These are phyloP conservation scores for Lagenorhynchus albirostris DNA, from an alignment of 2,113 vertebrate species.

Conservation along the genomic window DNA sequence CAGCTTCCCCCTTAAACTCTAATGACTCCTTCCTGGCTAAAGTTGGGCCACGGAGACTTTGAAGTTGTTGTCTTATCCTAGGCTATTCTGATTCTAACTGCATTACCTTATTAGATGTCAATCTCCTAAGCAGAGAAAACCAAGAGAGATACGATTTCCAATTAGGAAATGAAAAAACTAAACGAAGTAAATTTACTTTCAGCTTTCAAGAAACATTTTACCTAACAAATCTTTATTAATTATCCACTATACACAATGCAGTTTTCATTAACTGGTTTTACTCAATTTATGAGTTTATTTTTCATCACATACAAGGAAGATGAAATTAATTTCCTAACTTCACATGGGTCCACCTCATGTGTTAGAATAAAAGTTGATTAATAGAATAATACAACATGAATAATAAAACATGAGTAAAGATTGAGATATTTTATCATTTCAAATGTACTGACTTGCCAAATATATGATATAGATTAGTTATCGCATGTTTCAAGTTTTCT, in stretches of 20 bases:
- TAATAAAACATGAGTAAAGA: neutral
- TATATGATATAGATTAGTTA: neutral
- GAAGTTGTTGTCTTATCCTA: neutral
- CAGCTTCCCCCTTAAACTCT: neutral
- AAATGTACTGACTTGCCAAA: neutral
- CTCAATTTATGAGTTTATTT: conserved; percentile 5
- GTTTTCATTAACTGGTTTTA: neutral
- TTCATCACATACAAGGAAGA: neutral
- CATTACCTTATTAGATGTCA: neutral
- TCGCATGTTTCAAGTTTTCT: conserved; percentile 12
- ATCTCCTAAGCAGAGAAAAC: neutral
- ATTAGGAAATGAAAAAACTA: neutral
- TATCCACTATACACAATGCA: neutral
- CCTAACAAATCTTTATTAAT: neutral
- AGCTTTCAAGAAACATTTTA: neutral
- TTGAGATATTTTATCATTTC: conserved; percentile 3
- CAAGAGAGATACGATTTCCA: neutral
- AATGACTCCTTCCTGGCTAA: neutral
- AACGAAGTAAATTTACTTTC: neutral
- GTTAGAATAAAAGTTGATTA: neutral
- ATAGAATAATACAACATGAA: neutral
- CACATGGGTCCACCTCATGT: neutral
- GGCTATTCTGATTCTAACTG: neutral
- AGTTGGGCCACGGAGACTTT: neutral
- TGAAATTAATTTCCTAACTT: neutral